A percentile compares a stretch with the other conserved stretches of the same genome.
Evolutionary conservation across 1,140 invertebrate species (phyloP).

Genomic region (Heterodera schachtii): DNA sequence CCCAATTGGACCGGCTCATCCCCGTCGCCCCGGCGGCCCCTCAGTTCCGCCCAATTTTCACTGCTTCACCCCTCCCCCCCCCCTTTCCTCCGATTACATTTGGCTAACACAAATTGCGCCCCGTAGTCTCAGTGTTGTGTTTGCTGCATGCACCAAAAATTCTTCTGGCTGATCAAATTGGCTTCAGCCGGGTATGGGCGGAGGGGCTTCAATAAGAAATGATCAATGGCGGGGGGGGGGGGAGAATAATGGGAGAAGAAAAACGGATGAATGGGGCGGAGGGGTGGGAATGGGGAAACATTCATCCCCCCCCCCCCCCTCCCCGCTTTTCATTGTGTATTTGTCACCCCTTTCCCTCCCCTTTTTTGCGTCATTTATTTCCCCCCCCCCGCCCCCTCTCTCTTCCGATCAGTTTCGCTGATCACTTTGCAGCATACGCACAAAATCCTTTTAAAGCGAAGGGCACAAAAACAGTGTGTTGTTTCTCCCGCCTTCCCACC

Average conservation of each 20-base stretch:
- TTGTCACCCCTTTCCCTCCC: too few species aligned
- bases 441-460: not conserved
- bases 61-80: too few species aligned
- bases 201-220: not conserved
- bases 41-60: not conserved
- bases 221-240: not conserved
- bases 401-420: not conserved
- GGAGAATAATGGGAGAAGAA: not conserved
- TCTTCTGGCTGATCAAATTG: not conserved
- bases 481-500: too few species aligned
- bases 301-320: not conserved
- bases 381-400: too few species aligned
- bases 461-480: too few species aligned
- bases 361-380: not conserved
- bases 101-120: not conserved
- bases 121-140: not conserved
- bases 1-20: too few species aligned
- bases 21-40: too few species aligned
- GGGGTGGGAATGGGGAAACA: not conserved
- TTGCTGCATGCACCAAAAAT: not conserved
- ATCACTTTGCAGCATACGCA: not conserved
- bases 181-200: not conserved
- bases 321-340: not conserved
- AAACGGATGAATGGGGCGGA: too few species aligned
- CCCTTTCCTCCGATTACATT: not conserved